A percentile compares a stretch with the other conserved stretches of the same genome.
These are phyloP conservation scores for Sebastes iracundus DNA, from an alignment of 2,797 vertebrate species.

Conservation along the genomic window DNA sequence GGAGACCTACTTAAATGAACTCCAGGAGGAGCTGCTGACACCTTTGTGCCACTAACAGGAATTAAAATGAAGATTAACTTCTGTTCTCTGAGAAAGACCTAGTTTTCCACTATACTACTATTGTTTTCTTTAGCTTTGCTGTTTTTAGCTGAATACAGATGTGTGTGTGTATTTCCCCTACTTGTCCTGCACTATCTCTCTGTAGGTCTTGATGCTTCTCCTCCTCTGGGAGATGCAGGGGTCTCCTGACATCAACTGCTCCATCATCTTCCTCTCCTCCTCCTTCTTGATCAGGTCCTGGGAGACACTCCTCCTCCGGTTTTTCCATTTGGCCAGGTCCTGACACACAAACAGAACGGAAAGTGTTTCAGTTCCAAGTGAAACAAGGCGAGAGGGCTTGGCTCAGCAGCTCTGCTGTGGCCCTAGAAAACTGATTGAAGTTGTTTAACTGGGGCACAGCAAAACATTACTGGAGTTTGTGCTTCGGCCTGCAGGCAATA, in stretches of 20 bases:
- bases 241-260: conserved; percentile 86
- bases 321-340: conserved; percentile 98
- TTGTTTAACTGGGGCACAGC: conserved; percentile 8
- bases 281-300: conserved; percentile 98
- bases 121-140: neutral
- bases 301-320: conserved; percentile 92
- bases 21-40: conserved; percentile 1
- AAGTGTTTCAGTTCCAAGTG: conserved; percentile 4
- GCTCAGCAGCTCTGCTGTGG: neutral
- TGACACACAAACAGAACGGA: conserved; percentile 56
- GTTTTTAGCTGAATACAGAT: neutral
- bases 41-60: neutral
- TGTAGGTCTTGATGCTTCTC: conserved; percentile 98
- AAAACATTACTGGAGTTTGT: neutral
- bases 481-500: neutral
- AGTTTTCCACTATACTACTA: neutral
- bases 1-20: conserved; percentile 17
- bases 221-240: conserved; percentile 82
- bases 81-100: neutral
- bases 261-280: conserved; percentile 96
- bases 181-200: conserved; percentile 98
- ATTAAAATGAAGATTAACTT: neutral
- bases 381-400: neutral
- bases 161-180: conserved; percentile 70
- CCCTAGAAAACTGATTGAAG: neutral